phyloP scores from a whole-genome alignment of 2,113 vertebrate species.

The Procavia capensis region DNA sequence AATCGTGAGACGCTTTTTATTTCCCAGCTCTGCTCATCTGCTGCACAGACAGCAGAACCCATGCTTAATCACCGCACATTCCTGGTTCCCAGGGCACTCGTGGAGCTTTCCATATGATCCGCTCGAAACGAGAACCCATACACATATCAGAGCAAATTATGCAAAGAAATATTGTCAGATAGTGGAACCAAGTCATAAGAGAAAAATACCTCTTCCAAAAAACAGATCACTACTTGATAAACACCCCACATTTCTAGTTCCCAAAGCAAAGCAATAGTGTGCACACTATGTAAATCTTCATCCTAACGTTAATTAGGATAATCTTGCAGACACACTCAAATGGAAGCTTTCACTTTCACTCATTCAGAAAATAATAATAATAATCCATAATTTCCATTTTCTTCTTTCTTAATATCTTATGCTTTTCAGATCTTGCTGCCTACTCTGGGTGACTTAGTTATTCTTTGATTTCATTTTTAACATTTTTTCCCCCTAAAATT shows the following conservation, averaged over 20 bases:
- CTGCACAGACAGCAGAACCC: slow-evolving; percentile 84
- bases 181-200: slow-evolving; percentile 83
- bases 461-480: not conserved
- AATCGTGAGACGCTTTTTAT: slow-evolving; percentile 82
- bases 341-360: slow-evolving; percentile 77
- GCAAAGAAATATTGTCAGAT: slow-evolving; percentile 82
- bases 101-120: slow-evolving; percentile 87
- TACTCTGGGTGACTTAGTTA: not conserved
- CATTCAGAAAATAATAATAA: slow-evolving; percentile 53
- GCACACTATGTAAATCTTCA: slow-evolving; percentile 81
- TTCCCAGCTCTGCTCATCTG: slow-evolving; percentile 85
- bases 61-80: slow-evolving; percentile 82
- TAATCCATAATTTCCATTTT: slow-evolving; percentile 68
- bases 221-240: slow-evolving; percentile 84
- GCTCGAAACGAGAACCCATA: slow-evolving; percentile 81
- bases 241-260: slow-evolving; percentile 75
- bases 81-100: slow-evolving; percentile 84
- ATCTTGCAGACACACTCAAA: slow-evolving; percentile 77
- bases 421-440: slow-evolving; percentile 55
- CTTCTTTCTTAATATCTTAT: slow-evolving; percentile 31
- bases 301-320: slow-evolving; percentile 78
- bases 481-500: not conserved
- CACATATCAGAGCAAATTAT: slow-evolving; percentile 87
- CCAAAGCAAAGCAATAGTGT: slow-evolving; percentile 74
- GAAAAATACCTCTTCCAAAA: slow-evolving; percentile 84